phyloP scores from a whole-genome alignment of 2,797 vertebrate genomes.

The Diglossa cyanea region DNA sequence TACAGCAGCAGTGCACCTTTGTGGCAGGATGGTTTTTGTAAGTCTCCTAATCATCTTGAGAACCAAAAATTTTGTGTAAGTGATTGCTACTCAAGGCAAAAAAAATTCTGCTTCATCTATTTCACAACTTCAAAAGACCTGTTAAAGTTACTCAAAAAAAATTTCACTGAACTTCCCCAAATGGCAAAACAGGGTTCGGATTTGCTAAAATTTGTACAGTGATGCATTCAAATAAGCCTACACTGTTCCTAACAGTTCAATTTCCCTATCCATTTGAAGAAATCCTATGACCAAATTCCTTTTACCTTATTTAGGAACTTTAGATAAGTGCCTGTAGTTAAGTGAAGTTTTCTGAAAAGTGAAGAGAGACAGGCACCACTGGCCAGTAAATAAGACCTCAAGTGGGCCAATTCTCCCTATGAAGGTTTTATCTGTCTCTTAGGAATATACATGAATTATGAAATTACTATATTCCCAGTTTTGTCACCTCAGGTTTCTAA shows the following conservation, averaged over 20 bases:
- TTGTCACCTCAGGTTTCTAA: slow-evolving; percentile 20
- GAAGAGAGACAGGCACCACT: neutral
- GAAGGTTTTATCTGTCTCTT: neutral
- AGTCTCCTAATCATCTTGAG: neutral
- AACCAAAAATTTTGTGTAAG: neutral
- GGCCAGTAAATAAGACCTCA: neutral
- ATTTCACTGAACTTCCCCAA: neutral
- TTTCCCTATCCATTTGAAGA: neutral
- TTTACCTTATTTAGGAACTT: neutral
- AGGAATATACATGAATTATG: neutral
- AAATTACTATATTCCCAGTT: neutral
- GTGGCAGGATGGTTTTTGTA: neutral
- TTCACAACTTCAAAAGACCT: neutral
- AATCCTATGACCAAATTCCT: neutral
- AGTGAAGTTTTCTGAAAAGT: neutral
- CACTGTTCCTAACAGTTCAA: neutral
- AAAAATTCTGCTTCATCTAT: neutral
- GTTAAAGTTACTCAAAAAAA: neutral
- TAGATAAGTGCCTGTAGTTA: neutral
- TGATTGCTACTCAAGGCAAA: neutral
- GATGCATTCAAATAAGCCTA: neutral
- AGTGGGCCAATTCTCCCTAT: neutral
- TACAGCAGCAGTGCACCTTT: neutral
- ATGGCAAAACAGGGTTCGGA: neutral
- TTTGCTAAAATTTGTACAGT: neutral